These are phyloP conservation scores for Trachelipus rathkii DNA, from an alignment of 1,140 invertebrate genomes.

Conservation along the genomic window DNA sequence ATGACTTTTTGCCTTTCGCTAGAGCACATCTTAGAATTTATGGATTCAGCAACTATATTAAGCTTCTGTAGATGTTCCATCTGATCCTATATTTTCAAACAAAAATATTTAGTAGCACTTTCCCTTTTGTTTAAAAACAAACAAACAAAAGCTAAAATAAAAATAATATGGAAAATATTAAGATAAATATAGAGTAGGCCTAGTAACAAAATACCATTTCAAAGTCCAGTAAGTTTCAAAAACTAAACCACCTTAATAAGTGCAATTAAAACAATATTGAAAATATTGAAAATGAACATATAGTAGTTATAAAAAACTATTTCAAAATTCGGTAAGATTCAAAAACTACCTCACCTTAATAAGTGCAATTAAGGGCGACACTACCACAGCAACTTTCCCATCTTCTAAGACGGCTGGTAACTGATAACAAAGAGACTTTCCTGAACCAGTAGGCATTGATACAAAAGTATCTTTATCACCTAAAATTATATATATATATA, in stretches of 20 bases:
- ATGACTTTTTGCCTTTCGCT: conserved; percentile 70
- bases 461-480: conserved; percentile 62
- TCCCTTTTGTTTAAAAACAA: too few relatives aligned
- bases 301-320: not conserved
- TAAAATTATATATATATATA: conserved; percentile 41
- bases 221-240: not conserved
- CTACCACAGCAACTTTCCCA: conserved; percentile 60
- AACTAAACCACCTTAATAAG: conserved; percentile 58
- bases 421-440: conserved; percentile 69
- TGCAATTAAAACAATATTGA: conserved; percentile 54
- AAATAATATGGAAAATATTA: not conserved
- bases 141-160: too few relatives aligned
- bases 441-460: conserved; percentile 68
- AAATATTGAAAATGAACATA: not conserved
- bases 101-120: too few relatives aligned
- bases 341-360: conserved; percentile 55
- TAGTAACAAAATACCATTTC: not conserved
- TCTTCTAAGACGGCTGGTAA: conserved; percentile 60
- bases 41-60: conserved; percentile 72
- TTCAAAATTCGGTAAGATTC: not conserved
- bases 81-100: conserved; percentile 52
- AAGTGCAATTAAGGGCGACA: conserved; percentile 65
- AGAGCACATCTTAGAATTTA: conserved; percentile 78
- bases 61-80: conserved; percentile 56
- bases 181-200: not conserved